Conservation (phyloP, 2,888 invertebrate species). For the Endotricha flammealis region DNA sequence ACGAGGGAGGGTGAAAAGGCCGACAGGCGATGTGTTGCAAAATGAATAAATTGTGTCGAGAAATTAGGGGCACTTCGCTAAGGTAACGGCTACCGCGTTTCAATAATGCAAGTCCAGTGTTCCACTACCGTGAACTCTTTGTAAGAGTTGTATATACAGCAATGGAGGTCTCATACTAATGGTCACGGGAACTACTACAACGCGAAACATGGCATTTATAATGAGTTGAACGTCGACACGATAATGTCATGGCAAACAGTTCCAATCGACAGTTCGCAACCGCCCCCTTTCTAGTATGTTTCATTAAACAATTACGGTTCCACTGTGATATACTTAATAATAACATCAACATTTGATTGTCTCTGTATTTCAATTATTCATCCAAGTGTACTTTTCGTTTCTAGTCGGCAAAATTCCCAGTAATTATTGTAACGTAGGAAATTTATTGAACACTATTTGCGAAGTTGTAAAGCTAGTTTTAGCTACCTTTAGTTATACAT, state of each 20-base stretch:
- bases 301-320: conserved; percentile 40
- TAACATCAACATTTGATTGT: conserved; percentile 17
- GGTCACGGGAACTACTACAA: conserved; percentile 35
- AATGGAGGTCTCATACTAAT: conserved; percentile 33
- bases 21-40: conserved; percentile 72
- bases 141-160: conserved; percentile 3
- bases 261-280: conserved; percentile 65
- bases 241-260: conserved; percentile 69
- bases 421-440: no score
- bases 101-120: conserved; percentile 53
- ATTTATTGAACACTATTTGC: no score
- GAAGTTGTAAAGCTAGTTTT: no score
- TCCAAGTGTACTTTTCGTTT: no score
- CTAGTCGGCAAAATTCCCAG: no score
- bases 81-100: conserved; percentile 56
- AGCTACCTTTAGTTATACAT: no score
- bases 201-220: conserved; percentile 58
- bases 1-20: conserved; percentile 62
- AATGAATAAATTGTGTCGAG: conserved; percentile 76
- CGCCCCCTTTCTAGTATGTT: conserved; percentile 41
- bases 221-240: conserved; percentile 61
- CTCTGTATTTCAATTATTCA: no score
- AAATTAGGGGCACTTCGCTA: conserved; percentile 72
- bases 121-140: not conserved
- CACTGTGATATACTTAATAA: conserved; percentile 21